A percentile compares a stretch with the other conserved stretches of the same genome.
phyloP scores from a whole-genome alignment of 2,797 vertebrate species.

The Etheostoma nigrum region DNA sequence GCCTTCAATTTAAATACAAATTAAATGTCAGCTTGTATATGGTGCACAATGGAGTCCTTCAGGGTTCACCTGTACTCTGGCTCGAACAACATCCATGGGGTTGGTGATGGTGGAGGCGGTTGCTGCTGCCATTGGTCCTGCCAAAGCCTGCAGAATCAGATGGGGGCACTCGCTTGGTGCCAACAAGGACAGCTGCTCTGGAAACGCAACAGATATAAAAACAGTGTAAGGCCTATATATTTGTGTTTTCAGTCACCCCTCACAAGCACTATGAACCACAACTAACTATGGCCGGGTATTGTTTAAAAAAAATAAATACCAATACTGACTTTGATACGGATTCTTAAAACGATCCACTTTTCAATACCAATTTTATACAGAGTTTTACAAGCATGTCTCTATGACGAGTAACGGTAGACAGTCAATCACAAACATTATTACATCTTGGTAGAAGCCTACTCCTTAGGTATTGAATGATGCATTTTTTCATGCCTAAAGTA shows the following conservation, averaged over 20 bases:
- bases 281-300: too few species aligned
- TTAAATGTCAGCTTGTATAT: background rate
- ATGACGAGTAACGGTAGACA: too few species aligned
- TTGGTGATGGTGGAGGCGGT: constrained; percentile 97
- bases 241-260: background rate
- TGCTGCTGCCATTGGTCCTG: constrained; percentile 94
- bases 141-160: constrained; percentile 93
- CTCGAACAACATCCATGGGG: constrained; percentile 97
- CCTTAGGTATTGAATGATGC: too few species aligned
- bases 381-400: too few species aligned
- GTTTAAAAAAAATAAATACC: too few species aligned
- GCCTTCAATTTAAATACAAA: background rate
- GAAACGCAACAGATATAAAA: constrained; percentile 33
- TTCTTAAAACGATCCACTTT: too few species aligned
- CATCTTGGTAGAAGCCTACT: too few species aligned
- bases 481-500: too few species aligned
- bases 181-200: constrained; percentile 93
- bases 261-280: background rate
- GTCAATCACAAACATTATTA: too few species aligned
- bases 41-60: background rate
- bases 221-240: background rate
- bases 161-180: constrained; percentile 94
- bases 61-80: constrained; percentile 92
- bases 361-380: too few species aligned
- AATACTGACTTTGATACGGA: too few species aligned